These are phyloP conservation scores for Antedon bifida DNA, from an alignment of 35 echinoderm and acorn worm species.

Conservation along the genomic window DNA sequence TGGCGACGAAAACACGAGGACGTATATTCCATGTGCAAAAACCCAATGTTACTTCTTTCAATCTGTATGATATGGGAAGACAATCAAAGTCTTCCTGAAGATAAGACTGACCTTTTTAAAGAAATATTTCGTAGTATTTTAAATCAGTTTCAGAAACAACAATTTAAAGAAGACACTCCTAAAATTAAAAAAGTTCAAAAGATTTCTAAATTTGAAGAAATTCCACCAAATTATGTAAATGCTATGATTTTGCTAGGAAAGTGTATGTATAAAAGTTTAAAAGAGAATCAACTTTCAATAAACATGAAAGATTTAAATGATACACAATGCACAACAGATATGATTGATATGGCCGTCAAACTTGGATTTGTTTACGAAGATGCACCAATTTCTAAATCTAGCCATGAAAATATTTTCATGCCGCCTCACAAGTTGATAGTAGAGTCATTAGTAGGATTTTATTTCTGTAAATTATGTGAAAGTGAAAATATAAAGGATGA, in stretches of 20 bases:
- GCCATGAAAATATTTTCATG: background rate
- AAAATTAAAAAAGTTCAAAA: too few species aligned
- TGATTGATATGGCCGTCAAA: background rate
- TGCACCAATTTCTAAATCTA: background rate
- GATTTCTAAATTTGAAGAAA: background rate
- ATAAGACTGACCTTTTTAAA: background rate
- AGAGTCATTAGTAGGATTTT: background rate
- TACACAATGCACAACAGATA: background rate
- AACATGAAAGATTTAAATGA: background rate
- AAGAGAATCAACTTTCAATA: background rate
- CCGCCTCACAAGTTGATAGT: background rate
- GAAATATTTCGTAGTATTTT: background rate
- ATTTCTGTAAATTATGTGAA: background rate
- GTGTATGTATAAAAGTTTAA: background rate
- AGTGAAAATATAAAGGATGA: background rate
- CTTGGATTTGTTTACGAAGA: background rate
- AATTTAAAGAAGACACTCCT: too few species aligned
- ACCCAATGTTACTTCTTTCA: background rate
- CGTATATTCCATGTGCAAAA: background rate
- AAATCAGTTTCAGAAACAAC: background rate
- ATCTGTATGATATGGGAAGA: background rate
- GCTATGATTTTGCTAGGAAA: background rate
- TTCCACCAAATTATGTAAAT: background rate
- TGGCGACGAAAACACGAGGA: too few species aligned
- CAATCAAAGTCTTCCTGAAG: background rate